Evolutionary conservation across 1,140 invertebrate species (phyloP).

Genomic region (Cydia strobilella): DNA sequence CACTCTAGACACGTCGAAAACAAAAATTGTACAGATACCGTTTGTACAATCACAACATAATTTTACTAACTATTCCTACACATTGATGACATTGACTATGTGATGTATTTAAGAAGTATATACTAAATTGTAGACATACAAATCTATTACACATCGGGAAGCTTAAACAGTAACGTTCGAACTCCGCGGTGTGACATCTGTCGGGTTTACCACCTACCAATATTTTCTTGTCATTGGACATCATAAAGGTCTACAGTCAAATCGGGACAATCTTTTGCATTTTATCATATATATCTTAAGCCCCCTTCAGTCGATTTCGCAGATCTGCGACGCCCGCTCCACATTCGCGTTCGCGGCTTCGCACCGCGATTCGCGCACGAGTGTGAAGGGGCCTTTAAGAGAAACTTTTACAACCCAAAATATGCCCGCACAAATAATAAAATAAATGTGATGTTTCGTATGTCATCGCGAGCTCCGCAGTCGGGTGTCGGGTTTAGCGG

Average conservation of each 20-base stretch:
- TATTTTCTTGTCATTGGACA: not conserved
- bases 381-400: too few relatives aligned
- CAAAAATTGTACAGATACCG: conserved; percentile 21
- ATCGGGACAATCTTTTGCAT: not conserved
- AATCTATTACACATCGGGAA: conserved; percentile 10
- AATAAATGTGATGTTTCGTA: not conserved
- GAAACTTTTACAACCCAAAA: not conserved
- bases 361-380: too few relatives aligned
- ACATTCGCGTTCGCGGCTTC: too few relatives aligned
- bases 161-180: conserved; percentile 3
- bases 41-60: conserved; percentile 32
- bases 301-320: too few relatives aligned
- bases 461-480: conserved; percentile 67
- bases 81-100: conserved; percentile 32
- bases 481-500: conserved; percentile 43
- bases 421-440: not conserved
- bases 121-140: conserved; percentile 29
- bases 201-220: not conserved
- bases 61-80: conserved; percentile 31
- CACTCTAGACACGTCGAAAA: conserved; percentile 33
- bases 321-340: too few relatives aligned
- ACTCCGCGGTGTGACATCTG: not conserved
- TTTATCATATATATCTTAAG: not conserved
- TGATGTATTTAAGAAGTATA: conserved; percentile 30
- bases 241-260: not conserved